Evolutionary conservation across 2,113 vertebrate genomes (phyloP).

Genomic region (Osmerus eperlanus): DNA sequence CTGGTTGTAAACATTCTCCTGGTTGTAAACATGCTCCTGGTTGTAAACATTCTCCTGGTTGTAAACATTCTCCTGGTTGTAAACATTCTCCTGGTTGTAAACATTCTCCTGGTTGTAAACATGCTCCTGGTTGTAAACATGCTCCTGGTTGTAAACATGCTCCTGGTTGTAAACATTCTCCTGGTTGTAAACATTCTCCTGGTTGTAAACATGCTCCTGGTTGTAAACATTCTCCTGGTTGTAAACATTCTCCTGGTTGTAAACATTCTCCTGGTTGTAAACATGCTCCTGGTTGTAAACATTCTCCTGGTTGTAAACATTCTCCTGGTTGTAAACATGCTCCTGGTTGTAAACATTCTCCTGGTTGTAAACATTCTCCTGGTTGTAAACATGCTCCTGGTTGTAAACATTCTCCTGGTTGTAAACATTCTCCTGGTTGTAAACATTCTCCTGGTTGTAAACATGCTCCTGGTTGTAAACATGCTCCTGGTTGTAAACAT

Average conservation of each 20-base stretch:
- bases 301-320: too few species aligned
- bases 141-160: neutral
- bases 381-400: neutral
- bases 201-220: conserved; percentile 10
- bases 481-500: too few species aligned
- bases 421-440: too few species aligned
- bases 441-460: conserved; percentile 14
- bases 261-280: conserved; percentile 12
- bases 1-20: neutral
- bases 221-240: conserved; percentile 19
- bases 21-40: conserved; percentile 3
- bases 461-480: too few species aligned
- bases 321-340: neutral
- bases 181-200: conserved; percentile 14
- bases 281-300: conserved; percentile 12
- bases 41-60: too few species aligned
- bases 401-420: conserved; percentile 3
- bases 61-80: conserved; percentile 13
- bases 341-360: too few species aligned
- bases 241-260: neutral
- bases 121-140: conserved; percentile 13
- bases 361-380: too few species aligned
- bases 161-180: conserved; percentile 17
- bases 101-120: too few species aligned
- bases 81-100: too few species aligned